Evolutionary conservation across 2,797 vertebrate genomes (phyloP).

Genomic region (Peromyscus melanophrys): DNA sequence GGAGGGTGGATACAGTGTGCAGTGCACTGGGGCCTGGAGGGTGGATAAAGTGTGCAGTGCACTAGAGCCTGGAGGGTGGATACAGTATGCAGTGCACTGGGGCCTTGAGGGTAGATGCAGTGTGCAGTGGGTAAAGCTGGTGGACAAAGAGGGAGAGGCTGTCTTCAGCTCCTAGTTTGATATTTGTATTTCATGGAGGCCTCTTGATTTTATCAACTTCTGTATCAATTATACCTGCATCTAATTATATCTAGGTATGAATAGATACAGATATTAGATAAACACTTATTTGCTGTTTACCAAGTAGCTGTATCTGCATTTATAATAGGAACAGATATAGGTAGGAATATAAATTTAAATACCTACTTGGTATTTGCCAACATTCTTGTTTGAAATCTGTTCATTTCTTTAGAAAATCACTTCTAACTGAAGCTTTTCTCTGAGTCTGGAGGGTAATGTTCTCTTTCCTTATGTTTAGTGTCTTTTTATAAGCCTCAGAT

Average conservation of each 20-base stretch:
- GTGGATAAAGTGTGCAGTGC: not conserved
- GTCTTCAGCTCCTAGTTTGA: not conserved
- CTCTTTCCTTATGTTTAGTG: constrained; percentile 58
- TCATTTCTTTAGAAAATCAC: constrained; percentile 37
- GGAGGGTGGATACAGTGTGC: not conserved
- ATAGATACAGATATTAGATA: not conserved
- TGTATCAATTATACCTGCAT: not conserved
- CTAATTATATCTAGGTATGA: constrained; percentile 8
- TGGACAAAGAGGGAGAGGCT: not conserved
- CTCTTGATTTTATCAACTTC: constrained; percentile 6
- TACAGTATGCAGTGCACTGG: no score
- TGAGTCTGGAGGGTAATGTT: constrained; percentile 58
- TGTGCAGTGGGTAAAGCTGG: not conserved
- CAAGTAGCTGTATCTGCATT: not conserved
- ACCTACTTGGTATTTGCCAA: constrained; percentile 51
- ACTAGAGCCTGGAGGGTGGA: no score
- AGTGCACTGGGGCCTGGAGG: not conserved
- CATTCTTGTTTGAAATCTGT: not conserved
- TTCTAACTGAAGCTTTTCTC: constrained; percentile 39
- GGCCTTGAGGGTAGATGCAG: not conserved
- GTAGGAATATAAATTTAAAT: not conserved
- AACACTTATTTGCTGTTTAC: not conserved
- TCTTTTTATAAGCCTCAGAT: constrained; percentile 71
- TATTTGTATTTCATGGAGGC: constrained; percentile 3
- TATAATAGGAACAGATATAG: not conserved